phyloP scores from a whole-genome alignment of 2,797 vertebrate genomes.

The Myotis myotis region DNA sequence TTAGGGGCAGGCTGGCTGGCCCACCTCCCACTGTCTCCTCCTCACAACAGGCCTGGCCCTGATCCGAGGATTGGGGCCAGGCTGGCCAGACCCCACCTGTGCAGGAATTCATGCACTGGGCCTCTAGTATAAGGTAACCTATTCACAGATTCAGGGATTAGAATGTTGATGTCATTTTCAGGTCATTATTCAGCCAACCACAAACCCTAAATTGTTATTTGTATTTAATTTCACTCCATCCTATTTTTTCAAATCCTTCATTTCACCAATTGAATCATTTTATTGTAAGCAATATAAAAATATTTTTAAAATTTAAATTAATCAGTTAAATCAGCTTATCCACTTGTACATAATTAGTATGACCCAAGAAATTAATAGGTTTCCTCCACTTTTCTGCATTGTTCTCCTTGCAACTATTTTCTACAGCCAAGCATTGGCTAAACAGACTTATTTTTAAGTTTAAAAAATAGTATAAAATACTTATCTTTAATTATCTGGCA shows the following conservation, averaged over 20 bases:
- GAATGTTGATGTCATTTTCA: neutral
- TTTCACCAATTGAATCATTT: neutral
- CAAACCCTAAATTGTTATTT: neutral
- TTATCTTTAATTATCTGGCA: conserved; percentile 14
- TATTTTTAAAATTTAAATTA: conserved; percentile 15
- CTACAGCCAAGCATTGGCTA: neutral
- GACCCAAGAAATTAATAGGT: neutral
- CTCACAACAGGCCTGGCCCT: too few species aligned
- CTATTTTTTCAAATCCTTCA: neutral
- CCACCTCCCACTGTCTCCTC: too few species aligned
- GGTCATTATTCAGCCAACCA: neutral
- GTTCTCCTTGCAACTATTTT: neutral
- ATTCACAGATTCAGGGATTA: neutral
- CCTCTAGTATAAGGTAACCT: too few species aligned
- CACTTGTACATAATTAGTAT: neutral
- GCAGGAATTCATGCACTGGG: too few species aligned
- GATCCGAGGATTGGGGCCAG: fast-evolving
- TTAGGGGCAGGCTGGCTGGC: too few species aligned
- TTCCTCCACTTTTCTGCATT: neutral
- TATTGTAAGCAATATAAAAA: neutral
- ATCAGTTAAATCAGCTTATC: neutral
- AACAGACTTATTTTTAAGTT: neutral
- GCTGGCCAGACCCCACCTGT: too few species aligned
- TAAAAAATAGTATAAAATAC: conserved; percentile 21
- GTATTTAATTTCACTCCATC: neutral